Evolutionary conservation across 2,888 invertebrate genomes (phyloP), one percentile per base, ranked within the genome.

Genomic region (Acleris sparsana): DNA sequence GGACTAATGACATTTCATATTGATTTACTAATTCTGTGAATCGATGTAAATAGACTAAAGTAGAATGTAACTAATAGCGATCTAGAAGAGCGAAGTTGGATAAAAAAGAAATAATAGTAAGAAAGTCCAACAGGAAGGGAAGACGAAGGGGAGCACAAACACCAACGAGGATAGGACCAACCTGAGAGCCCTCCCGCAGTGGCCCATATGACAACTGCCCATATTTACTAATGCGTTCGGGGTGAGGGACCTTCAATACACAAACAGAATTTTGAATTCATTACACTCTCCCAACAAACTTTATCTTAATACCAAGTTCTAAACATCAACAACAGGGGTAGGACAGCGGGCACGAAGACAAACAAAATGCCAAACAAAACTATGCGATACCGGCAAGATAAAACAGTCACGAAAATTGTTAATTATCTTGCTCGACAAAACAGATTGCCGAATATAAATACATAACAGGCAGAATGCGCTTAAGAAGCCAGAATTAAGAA

Each of bases 181-280:
- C 94, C 94, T 94, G 93, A 79, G 94, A 94, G 92, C 93, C 94
- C 90, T 94, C 94, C 93, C 94, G 94, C 93, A 94, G 94, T 86
- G 91, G 91, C 93, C 94, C 94, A 94, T 94, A 94, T 93, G 93
- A 93, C 92, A 94, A 94, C 94, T 94, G 94, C 93, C 93, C 92
- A 85, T 91, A 92, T 93, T 93, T 93, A 93, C 89, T 92, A 82
- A 93, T 89, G 91, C 93, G 92, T 92, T 93, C 93, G 88, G 93
- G 94, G 90, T 94, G 94, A 89, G 94, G 93, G 89, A 94, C 94
- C 94, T 94, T 94, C 88, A 93, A 94, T 93, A 94, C 93, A 94
- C 89, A 93, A 93, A 88, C 89, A 93, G 83, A 89, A 88, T 88
- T 84, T 86, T 80, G 87, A 88, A 82, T 89, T 86, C 83, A 84